A percentile compares a stretch with the other conserved stretches of the same genome.
phyloP scores from a whole-genome alignment of 2,113 vertebrate genomes.

The Lamprotornis superbus region DNA sequence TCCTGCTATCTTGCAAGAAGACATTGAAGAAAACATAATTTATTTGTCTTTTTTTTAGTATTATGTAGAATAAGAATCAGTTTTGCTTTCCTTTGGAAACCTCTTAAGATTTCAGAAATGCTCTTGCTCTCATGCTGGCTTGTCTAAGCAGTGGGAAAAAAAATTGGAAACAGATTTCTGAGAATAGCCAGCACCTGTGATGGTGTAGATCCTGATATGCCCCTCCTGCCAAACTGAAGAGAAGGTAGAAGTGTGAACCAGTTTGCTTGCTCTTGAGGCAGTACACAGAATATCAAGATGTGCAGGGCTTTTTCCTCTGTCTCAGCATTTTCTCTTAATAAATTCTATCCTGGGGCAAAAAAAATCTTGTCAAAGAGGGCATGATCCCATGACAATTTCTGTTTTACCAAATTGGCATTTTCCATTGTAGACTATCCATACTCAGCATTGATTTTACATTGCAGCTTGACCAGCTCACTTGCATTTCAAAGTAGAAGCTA shows the following conservation, averaged over 20 bases:
- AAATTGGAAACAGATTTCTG: not conserved
- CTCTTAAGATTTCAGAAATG: not conserved
- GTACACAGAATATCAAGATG: not conserved
- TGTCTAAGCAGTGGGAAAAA: not conserved
- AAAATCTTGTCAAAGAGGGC: not conserved
- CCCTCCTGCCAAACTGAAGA: not conserved
- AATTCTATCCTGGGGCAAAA: not conserved
- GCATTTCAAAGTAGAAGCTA: constrained; percentile 53
- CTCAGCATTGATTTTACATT: not conserved
- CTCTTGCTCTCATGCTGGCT: not conserved
- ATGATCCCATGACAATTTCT: not conserved
- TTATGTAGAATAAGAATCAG: not conserved
- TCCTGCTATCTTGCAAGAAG: not conserved
- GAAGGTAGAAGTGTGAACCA: not conserved
- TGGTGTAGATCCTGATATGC: not conserved
- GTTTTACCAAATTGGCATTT: not conserved
- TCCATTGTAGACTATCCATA: not conserved
- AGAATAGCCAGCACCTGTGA: not conserved
- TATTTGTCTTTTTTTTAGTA: not conserved
- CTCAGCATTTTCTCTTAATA: not conserved
- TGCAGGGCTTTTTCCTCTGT: not conserved
- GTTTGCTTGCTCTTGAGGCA: not conserved
- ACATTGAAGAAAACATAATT: not conserved
- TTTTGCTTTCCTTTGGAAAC: not conserved
- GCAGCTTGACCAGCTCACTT: constrained; percentile 50